phyloP scores from a whole-genome alignment of 2,113 vertebrate genomes.

The Cavia aperea region DNA sequence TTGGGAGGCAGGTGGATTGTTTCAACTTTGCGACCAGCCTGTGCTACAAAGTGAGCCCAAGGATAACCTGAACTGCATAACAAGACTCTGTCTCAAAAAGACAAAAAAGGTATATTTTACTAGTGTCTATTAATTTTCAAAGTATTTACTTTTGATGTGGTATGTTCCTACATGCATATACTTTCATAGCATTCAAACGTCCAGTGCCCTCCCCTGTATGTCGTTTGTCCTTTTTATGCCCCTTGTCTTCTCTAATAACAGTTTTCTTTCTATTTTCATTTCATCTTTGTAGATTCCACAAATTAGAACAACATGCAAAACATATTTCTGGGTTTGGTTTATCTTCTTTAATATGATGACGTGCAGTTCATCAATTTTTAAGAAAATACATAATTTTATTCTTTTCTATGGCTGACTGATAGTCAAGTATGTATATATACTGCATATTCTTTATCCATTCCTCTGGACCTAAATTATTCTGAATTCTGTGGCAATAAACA shows the following conservation, averaged over 20 bases:
- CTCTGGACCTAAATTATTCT: neutral
- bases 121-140: neutral
- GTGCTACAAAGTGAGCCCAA: too few species aligned
- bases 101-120: neutral
- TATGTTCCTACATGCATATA: neutral
- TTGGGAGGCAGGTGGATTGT: too few species aligned
- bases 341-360: neutral
- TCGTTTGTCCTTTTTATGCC: neutral
- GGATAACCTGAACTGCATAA: too few species aligned
- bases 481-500: too few species aligned
- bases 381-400: neutral
- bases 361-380: neutral
- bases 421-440: neutral
- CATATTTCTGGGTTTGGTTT: neutral
- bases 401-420: neutral
- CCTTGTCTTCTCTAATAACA: neutral
- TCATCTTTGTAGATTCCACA: neutral
- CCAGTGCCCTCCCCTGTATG: neutral
- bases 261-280: neutral
- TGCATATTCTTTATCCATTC: neutral
- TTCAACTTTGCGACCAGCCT: too few species aligned
- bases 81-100: too few species aligned
- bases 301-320: neutral
- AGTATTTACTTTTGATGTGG: neutral
- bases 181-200: neutral